Percentiles rank a stretch among this genome's conserved stretches.
Evolutionary conservation across 1,140 invertebrate genomes (phyloP).

Genomic region (Mercenaria mercenaria): DNA sequence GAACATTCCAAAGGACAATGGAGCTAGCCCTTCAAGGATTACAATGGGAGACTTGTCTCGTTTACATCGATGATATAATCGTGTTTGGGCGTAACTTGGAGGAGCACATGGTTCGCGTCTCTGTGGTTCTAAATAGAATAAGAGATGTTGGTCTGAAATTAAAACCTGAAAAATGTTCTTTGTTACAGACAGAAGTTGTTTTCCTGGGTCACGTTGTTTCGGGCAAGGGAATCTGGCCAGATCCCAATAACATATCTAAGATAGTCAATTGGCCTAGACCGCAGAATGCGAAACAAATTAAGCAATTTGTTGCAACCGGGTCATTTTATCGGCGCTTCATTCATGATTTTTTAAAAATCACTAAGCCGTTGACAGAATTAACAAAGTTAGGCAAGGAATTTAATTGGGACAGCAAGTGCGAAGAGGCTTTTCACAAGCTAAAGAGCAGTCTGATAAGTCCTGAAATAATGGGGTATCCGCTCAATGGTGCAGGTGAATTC

Average conservation of each 20-base stretch:
- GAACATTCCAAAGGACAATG: slow-evolving; percentile 75
- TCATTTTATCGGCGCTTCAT: slow-evolving; percentile 13
- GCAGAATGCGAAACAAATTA: not conserved
- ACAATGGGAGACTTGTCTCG: slow-evolving; percentile 41
- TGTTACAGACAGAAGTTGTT: slow-evolving; percentile 50
- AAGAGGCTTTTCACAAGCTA: not conserved
- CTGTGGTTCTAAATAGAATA: slow-evolving; percentile 34
- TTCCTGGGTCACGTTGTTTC: slow-evolving; percentile 44
- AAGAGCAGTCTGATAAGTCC: slow-evolving; percentile 2
- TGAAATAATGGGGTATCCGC: not conserved
- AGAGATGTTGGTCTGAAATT: slow-evolving; percentile 40
- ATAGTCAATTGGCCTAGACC: slow-evolving; percentile 15
- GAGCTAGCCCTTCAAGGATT: slow-evolving; percentile 66
- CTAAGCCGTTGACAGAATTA: too few relatives aligned
- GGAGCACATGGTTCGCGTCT: slow-evolving; percentile 3
- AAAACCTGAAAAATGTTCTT: slow-evolving; percentile 55
- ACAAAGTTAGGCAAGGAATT: too few relatives aligned
- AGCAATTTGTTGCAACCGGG: slow-evolving; percentile 26
- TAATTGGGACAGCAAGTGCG: not conserved
- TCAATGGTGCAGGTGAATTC: not conserved
- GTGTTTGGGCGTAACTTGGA: slow-evolving; percentile 29
- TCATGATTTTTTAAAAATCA: too few relatives aligned
- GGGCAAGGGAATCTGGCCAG: slow-evolving; percentile 15
- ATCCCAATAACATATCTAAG: slow-evolving; percentile 49
- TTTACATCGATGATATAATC: slow-evolving; percentile 68